Conservation (phyloP, 2,888 invertebrate genomes). For the Ellobium chinense region DNA sequence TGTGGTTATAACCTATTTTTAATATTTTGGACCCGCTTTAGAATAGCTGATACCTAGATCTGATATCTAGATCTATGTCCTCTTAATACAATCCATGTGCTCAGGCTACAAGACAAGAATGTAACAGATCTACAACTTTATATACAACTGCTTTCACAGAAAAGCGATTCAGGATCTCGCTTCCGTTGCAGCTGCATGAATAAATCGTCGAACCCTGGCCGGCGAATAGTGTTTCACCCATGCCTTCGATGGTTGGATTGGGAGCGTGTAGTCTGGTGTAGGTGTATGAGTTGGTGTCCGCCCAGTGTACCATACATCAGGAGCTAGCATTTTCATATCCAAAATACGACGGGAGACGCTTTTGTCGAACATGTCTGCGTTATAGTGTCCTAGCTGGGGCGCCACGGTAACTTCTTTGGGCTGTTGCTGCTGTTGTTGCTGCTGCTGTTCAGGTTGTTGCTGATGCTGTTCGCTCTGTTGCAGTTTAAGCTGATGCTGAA, state of each 20-base stretch:
- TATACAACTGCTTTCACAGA: too few species aligned
- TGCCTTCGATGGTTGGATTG: neutral
- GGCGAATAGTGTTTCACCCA: slow-evolving; percentile 23
- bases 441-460: neutral
- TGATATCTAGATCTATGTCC: too few species aligned
- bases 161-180: too few species aligned
- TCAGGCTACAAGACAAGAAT: too few species aligned
- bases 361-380: neutral
- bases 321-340: slow-evolving; percentile 1
- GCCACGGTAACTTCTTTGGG: neutral
- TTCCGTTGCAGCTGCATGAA: neutral
- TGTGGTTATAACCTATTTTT: too few species aligned
- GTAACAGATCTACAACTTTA: too few species aligned
- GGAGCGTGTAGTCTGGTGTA: neutral
- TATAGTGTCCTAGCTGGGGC: neutral
- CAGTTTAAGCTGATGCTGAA: neutral
- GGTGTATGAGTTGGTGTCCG: slow-evolving; percentile 18
- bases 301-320: slow-evolving; percentile 20
- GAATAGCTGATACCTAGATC: too few species aligned
- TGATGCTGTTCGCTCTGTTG: neutral
- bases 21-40: too few species aligned
- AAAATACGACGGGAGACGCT: neutral
- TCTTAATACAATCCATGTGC: too few species aligned
- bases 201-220: neutral
- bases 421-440: neutral